Base-by-base conservation (phyloP, 2,797 vertebrate genomes). In the Rhyacichthys aspro region DNA sequence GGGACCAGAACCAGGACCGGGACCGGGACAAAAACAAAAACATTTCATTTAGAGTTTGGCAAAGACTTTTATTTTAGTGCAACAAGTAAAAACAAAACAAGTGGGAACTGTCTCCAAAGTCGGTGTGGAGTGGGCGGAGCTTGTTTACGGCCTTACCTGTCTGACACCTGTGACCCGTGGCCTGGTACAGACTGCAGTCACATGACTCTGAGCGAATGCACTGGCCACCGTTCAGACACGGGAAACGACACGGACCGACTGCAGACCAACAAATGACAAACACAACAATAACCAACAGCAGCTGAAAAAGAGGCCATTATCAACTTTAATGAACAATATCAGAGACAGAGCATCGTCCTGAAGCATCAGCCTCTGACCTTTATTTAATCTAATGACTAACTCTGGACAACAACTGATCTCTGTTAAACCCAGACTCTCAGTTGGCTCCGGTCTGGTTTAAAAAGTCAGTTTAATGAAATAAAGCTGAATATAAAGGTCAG, bases 111-210 rank as follows among this genome's bases (percentile, higher is more conserved):
- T 19, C 43, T 19, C 9, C 11, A 1, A n/a, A n/a, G n/a, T n/a
- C n/a, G n/a, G n/a, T n/a, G n/a, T n/a, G n/a, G 1, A 46, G 44
- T 33, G 32, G 33, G 37, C 36, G 19, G 36, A 16, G 17, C 17
- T 34, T 41, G 14, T 23, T 23, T 23, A 23, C 2, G 19, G 50
- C n/a, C 17, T 66, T 67, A 98, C 96, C 95, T 94, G 94, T 94
- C 87, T 98, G 96, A 84, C 96, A 99, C 52, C 93, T 93, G 1
- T 91, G 85, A 57, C 96, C 96, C 0, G 92, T 92, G 14, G 96
- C 96, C 54, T 95, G 95, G 73, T 95, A 98, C 63, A 94, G 86
- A 81, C 94, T 94, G 90, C 97, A 99, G 91, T 98, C 92, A 88
- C 97, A 99, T 63, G 92, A 90, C 54, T 90, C 88, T 0, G 86